These are phyloP conservation scores for Periphyllus acericola DNA, from an alignment of 2,888 invertebrate genomes.

Conservation along the genomic window DNA sequence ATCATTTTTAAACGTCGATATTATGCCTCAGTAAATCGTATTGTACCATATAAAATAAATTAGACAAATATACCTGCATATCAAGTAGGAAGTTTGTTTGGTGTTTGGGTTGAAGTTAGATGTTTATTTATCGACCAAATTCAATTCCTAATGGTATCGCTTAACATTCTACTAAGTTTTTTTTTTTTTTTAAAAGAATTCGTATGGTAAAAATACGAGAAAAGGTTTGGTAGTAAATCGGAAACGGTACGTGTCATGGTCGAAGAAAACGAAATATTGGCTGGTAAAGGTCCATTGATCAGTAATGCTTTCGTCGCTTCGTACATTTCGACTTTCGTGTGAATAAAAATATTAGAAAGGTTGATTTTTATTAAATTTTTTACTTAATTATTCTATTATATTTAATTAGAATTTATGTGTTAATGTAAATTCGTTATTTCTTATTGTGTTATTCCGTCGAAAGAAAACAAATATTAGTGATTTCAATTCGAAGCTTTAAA, in stretches of 20 bases:
- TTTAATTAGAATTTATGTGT: background rate
- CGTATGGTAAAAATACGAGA: background rate
- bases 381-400: background rate
- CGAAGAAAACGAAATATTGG: conserved; percentile 9
- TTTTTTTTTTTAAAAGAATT: background rate
- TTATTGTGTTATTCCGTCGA: background rate
- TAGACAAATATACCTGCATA: background rate
- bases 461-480: background rate
- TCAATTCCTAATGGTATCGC: background rate
- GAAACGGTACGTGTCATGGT: background rate
- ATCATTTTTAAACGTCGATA: too few relatives aligned
- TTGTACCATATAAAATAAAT: background rate
- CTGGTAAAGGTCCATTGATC: background rate
- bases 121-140: background rate
- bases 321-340: background rate
- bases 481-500: background rate
- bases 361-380: background rate
- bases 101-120: background rate
- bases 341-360: background rate
- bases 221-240: background rate
- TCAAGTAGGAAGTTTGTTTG: background rate
- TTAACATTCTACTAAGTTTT: background rate
- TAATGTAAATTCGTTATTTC: background rate
- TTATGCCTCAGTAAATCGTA: too few relatives aligned
- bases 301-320: background rate